Percentiles rank a stretch among this genome's conserved stretches.
These are phyloP conservation scores for Balanococcus diminutus DNA, from an alignment of 2,888 invertebrate species.

Conservation along the genomic window DNA sequence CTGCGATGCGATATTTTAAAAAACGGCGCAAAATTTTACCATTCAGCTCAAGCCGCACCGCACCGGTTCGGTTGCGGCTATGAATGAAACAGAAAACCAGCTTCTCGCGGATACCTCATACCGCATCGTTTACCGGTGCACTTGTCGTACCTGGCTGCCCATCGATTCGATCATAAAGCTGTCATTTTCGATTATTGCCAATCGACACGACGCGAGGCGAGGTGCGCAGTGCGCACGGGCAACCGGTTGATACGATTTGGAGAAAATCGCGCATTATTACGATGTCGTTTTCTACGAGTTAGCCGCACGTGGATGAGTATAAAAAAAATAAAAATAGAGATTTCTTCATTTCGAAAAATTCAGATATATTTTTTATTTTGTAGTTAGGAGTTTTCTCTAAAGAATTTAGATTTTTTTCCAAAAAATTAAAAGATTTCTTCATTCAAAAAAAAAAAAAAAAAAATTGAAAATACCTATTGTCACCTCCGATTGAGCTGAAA, in stretches of 20 bases:
- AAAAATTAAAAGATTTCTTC: too few species aligned
- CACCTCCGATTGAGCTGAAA: too few species aligned
- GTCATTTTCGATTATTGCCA: slow-evolving; percentile 7
- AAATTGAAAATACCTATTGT: too few species aligned
- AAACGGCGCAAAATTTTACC: neutral
- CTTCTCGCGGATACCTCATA: too few species aligned
- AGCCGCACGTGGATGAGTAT: neutral
- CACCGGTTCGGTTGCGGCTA: neutral
- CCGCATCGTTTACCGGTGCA: too few species aligned
- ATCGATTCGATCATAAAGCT: neutral
- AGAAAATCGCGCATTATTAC: neutral
- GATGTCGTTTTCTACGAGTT: too few species aligned
- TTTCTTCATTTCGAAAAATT: too few species aligned
- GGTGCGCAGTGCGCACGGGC: neutral
- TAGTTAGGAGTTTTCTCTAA: too few species aligned
- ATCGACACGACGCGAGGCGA: neutral
- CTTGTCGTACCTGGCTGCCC: neutral
- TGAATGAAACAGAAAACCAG: neutral
- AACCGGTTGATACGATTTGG: neutral
- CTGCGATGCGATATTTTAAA: neutral
- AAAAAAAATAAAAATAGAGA: neutral
- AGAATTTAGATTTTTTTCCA: too few species aligned
- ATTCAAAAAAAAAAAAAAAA: too few species aligned
- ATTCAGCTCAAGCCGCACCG: neutral
- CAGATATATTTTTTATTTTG: too few species aligned